Conservation (phyloP, 2,888 invertebrate species). For the Galerucella pusilla region DNA sequence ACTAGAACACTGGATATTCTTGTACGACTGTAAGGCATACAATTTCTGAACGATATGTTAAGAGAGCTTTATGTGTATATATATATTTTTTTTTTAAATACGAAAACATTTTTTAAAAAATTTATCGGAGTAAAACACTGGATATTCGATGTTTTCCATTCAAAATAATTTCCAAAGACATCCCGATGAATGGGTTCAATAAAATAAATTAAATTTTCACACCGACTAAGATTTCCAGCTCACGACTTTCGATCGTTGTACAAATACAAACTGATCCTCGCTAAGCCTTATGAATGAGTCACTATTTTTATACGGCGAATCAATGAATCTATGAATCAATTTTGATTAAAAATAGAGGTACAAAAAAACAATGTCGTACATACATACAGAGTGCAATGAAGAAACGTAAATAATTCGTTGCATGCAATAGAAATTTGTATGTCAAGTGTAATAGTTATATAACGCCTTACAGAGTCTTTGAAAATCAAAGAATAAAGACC, state of each 20-base stretch:
- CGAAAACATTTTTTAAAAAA: no score
- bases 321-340: neutral
- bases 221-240: neutral
- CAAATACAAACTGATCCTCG: neutral
- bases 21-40: neutral
- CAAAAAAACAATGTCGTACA: neutral
- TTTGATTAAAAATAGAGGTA: neutral
- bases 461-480: no score
- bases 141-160: neutral
- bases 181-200: neutral
- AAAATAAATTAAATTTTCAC: neutral
- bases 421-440: no score
- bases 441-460: no score
- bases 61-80: no score
- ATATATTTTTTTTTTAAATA: neutral
- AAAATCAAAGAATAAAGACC: no score
- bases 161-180: neutral
- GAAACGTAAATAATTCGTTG: neutral
- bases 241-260: constrained; percentile 1
- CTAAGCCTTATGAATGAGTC: constrained; percentile 6
- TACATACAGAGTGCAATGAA: neutral
- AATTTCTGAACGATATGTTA: neutral
- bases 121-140: no score
- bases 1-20: neutral
- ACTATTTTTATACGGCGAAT: neutral